phyloP scores from a whole-genome alignment of 2,113 vertebrate genomes.

The Alligator sinensis region DNA sequence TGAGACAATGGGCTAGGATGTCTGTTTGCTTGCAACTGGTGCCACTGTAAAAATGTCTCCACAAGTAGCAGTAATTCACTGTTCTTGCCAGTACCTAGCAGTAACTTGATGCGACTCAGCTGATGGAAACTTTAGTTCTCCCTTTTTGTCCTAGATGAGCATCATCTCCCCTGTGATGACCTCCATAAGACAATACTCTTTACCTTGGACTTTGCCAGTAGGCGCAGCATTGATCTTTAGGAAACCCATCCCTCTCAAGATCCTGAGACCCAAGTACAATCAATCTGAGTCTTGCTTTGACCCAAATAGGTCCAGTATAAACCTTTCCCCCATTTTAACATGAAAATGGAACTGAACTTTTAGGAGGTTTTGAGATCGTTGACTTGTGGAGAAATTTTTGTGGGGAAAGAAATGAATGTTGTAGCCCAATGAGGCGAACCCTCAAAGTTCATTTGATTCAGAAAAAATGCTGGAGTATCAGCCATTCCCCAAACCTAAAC shows the following conservation, averaged over 20 bases:
- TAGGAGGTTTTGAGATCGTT: background rate
- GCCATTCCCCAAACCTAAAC: slow-evolving; percentile 37
- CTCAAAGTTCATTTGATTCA: slow-evolving; percentile 54
- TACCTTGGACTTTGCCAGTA: background rate
- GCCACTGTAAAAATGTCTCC: too few relatives aligned
- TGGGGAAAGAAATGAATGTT: too few relatives aligned
- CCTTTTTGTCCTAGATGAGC: background rate
- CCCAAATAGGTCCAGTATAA: background rate
- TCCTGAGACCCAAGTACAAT: background rate
- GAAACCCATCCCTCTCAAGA: fast-evolving
- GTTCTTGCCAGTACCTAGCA: background rate
- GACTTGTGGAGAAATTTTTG: too few relatives aligned
- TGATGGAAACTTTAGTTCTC: background rate
- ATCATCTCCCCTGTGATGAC: background rate
- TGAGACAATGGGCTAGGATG: too few relatives aligned
- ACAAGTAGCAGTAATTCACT: too few relatives aligned
- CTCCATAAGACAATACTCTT: background rate
- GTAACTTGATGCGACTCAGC: background rate
- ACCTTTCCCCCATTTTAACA: background rate
- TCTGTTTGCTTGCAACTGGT: too few relatives aligned
- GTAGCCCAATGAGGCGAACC: slow-evolving; percentile 12
- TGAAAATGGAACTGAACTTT: background rate
- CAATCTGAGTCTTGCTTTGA: background rate
- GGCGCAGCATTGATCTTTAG: background rate
- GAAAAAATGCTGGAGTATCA: slow-evolving; percentile 55